These are phyloP conservation scores for Enhydra lutris DNA, from an alignment of 2,113 vertebrate genomes.

Conservation along the genomic window DNA sequence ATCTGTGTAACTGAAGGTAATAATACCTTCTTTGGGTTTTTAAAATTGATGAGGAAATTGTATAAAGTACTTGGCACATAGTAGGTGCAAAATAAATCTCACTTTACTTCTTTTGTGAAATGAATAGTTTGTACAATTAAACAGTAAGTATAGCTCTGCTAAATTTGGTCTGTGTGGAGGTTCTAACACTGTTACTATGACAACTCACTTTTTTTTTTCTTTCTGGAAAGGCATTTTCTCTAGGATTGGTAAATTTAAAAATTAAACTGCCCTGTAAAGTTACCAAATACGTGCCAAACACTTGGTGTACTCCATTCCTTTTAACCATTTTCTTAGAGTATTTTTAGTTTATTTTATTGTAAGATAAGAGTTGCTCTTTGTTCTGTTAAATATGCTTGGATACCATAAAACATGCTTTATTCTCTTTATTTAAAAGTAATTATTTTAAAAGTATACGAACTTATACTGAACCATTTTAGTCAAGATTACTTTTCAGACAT, in stretches of 20 bases:
- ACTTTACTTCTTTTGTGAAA: constrained; percentile 66
- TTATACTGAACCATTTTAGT: background rate
- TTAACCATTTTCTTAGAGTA: background rate
- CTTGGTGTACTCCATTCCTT: background rate
- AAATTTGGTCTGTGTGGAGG: constrained; percentile 82
- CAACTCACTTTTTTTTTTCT: constrained; percentile 79
- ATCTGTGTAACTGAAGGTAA: background rate
- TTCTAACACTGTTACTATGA: constrained; percentile 82
- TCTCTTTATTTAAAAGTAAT: constrained; percentile 11
- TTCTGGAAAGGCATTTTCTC: constrained; percentile 77
- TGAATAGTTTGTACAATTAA: constrained; percentile 76
- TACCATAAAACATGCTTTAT: background rate
- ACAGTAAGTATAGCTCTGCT: constrained; percentile 77
- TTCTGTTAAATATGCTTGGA: background rate
- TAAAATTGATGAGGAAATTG: background rate
- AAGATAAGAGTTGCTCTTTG: background rate
- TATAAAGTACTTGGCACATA: background rate
- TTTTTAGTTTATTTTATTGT: constrained; percentile 40
- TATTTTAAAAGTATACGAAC: background rate
- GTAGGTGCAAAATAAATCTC: constrained; percentile 29
- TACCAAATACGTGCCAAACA: background rate
- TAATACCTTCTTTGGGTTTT: background rate
- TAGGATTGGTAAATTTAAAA: constrained; percentile 71
- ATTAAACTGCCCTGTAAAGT: constrained; percentile 30
- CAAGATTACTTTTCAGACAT: background rate